Percentiles rank a stretch among this genome's conserved stretches.
These are phyloP conservation scores for Cryptotis parvus DNA, from an alignment of 2,113 vertebrate genomes.

Conservation along the genomic window DNA sequence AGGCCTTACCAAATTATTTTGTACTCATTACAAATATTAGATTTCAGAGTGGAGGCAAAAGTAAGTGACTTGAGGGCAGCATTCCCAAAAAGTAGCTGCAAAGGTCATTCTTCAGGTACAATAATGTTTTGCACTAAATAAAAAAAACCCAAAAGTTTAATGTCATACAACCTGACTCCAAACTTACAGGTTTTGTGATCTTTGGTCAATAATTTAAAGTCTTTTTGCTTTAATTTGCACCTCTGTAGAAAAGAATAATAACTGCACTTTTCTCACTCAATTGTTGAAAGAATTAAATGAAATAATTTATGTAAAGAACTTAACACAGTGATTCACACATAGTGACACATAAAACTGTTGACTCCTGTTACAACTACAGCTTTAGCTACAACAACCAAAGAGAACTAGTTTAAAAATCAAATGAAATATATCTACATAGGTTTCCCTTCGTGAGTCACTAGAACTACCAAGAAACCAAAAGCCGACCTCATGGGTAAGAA, in stretches of 20 bases:
- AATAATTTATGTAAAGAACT: conserved; percentile 25
- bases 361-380: neutral
- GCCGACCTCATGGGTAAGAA: neutral
- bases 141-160: neutral
- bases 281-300: conserved; percentile 47
- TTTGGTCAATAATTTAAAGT: conserved; percentile 50
- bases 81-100: conserved; percentile 27
- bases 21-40: conserved; percentile 50
- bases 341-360: neutral
- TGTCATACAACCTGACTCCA: conserved; percentile 38
- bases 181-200: conserved; percentile 30
- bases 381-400: neutral
- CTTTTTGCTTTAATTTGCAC: conserved; percentile 13
- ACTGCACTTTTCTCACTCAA: neutral
- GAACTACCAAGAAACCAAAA: conserved; percentile 31
- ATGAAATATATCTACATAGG: neutral
- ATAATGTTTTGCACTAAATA: conserved; percentile 46
- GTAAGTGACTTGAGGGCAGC: conserved; percentile 3
- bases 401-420: conserved; percentile 24
- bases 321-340: no score
- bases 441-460: neutral
- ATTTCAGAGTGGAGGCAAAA: neutral
- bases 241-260: neutral
- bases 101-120: conserved; percentile 5
- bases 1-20: neutral